These are phyloP conservation scores for Pyrochroa serraticornis DNA, from an alignment of 2,888 invertebrate genomes.

Conservation along the genomic window DNA sequence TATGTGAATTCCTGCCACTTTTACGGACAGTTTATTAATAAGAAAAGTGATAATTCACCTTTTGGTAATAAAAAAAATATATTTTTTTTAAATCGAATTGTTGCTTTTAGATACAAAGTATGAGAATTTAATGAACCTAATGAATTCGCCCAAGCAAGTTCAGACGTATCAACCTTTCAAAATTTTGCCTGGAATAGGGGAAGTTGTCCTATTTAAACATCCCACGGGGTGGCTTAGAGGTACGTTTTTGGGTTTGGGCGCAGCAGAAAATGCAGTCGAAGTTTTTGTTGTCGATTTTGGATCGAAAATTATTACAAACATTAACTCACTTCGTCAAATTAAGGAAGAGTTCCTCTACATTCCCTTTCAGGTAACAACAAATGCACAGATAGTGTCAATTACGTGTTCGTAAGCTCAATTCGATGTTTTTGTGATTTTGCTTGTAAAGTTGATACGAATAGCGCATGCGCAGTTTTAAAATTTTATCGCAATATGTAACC, in stretches of 20 bases:
- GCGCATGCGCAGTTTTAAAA: no score
- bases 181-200: constrained; percentile 42
- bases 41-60: constrained; percentile 28
- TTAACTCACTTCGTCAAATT: constrained; percentile 38
- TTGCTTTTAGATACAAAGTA: constrained; percentile 13
- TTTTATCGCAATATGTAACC: no score
- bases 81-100: constrained; percentile 1
- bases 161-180: constrained; percentile 37
- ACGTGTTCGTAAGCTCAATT: no score
- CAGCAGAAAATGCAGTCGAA: constrained; percentile 23
- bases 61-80: neutral
- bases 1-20: constrained; percentile 38
- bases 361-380: constrained; percentile 41
- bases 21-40: constrained; percentile 35
- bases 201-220: constrained; percentile 40
- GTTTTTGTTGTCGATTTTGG: constrained; percentile 45
- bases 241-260: neutral
- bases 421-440: no score
- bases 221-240: constrained; percentile 40
- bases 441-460: no score
- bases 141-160: constrained; percentile 33
- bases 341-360: constrained; percentile 39
- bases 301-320: constrained; percentile 27
- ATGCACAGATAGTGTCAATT: no score
- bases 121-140: constrained; percentile 18